phyloP scores from a whole-genome alignment of 2,113 vertebrate genomes.

The Oriolus oriolus region DNA sequence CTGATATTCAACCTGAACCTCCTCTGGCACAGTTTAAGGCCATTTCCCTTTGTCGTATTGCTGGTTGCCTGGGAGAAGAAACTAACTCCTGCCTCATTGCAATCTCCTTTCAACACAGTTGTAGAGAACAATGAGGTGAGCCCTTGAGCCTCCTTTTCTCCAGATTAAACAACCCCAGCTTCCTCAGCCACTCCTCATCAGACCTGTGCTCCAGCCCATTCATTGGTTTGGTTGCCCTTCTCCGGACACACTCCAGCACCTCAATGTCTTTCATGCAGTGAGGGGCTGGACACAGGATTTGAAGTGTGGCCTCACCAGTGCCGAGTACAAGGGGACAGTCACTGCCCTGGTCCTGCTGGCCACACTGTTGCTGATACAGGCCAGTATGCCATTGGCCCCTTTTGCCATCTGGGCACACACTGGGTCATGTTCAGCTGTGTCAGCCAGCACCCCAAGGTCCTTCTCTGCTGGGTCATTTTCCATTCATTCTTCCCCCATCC shows the following conservation, averaged over 20 bases:
- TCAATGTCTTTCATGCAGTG: background rate
- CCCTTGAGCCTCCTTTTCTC: background rate
- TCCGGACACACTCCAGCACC: background rate
- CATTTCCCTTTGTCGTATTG: background rate
- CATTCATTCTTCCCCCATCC: background rate
- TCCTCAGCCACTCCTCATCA: background rate
- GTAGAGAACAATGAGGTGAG: fast-evolving
- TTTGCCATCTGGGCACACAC: background rate
- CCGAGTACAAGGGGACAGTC: background rate
- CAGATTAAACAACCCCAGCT: background rate
- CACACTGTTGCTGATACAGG: background rate
- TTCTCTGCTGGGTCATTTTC: background rate
- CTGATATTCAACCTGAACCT: background rate
- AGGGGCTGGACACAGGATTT: background rate
- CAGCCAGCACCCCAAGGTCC: background rate
- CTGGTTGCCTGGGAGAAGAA: background rate
- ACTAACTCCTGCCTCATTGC: background rate
- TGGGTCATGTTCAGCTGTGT: background rate
- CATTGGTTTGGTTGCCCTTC: background rate
- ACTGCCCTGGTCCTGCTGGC: background rate
- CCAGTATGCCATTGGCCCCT: background rate
- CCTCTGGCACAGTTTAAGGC: background rate
- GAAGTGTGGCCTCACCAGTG: background rate
- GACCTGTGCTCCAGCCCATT: background rate
- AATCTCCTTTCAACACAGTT: background rate